Evolutionary conservation across 1,140 invertebrate species (phyloP).

Genomic region (Saccostrea glomerata): DNA sequence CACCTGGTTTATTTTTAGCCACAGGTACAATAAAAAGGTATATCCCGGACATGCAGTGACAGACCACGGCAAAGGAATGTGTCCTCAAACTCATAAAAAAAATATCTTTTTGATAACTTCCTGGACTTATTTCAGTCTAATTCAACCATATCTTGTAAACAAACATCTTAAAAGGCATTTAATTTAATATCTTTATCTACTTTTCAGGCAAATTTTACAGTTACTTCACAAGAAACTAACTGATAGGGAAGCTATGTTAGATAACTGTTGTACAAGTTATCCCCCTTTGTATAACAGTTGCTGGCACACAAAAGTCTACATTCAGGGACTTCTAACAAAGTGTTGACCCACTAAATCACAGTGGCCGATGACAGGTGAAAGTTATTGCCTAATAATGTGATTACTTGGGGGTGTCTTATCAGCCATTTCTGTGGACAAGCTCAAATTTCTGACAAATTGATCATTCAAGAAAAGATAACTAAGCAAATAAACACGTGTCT

Average conservation of each 20-base stretch:
- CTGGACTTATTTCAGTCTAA: conserved; percentile 6
- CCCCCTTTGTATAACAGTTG: neutral
- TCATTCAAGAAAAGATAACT: neutral
- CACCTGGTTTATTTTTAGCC: conserved; percentile 30
- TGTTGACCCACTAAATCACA: neutral
- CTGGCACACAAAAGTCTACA: no score
- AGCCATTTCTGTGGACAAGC: neutral
- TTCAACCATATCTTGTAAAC: neutral
- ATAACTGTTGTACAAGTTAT: neutral
- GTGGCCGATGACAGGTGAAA: neutral
- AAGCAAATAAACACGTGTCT: neutral
- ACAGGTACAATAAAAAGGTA: conserved; percentile 30
- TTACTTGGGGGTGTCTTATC: neutral
- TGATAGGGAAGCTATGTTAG: conserved; percentile 19
- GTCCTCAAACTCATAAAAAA: neutral
- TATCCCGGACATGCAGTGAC: conserved; percentile 20
- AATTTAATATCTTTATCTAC: neutral
- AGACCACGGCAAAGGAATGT: conserved; percentile 13
- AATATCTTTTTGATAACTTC: neutral
- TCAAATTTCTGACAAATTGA: neutral
- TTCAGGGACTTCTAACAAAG: no score
- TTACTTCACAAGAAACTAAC: neutral
- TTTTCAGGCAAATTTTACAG: neutral
- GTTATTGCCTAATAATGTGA: neutral
- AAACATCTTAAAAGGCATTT: neutral